Base-by-base conservation (phyloP, 1,140 invertebrate species). In the Zelostemma sp. region DNA sequence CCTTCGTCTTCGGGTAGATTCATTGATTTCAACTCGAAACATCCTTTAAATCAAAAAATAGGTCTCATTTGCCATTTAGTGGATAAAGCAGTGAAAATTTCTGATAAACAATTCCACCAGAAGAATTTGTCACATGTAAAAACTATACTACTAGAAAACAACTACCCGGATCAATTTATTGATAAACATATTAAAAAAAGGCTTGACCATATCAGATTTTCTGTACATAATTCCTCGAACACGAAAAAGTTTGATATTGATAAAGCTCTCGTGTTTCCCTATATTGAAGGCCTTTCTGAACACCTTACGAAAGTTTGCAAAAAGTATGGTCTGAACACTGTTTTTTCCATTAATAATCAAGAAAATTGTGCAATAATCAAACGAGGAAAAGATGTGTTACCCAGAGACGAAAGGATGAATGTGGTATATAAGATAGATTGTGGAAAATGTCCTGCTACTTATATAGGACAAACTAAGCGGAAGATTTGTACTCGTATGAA, bases 21-120 rank as follows among this genome's bases (percentile, higher is more conserved):
- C 12, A n/a, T 64, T 0, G 17, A 56, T 50, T 56, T 45, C 47
- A 14, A 38, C 21, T 63, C 51, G 9, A 14, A 4, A 17, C 50
- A 55, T 38, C 18, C 21, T 14, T 5, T 35, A 8, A 15, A 33
- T 19, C 40, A 54, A 38, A 54, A 62, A 53, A 61, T 11, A 8
- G 18, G 41, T 21, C 21, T 57, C 40, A 21, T 57, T 2, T 12
- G 2, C 14, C 1, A 2, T 12, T 15, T 40, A 40, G 14, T 40
- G 3, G 35, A 40, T 40, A 40, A 15, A 15, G 35, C 35, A 3
- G 11, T 12, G 1, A 40, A 40, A 15, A 4, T 12, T 2, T 40
- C 35, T 2, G 14, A 40, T 15, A 12, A 40, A 6, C 2, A 4
- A 6, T 12, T 6, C 14, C 35, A 40, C 11, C 11, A 12, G 2